phyloP scores from a whole-genome alignment of 1,140 invertebrate species.

The Sinella curviseta region DNA sequence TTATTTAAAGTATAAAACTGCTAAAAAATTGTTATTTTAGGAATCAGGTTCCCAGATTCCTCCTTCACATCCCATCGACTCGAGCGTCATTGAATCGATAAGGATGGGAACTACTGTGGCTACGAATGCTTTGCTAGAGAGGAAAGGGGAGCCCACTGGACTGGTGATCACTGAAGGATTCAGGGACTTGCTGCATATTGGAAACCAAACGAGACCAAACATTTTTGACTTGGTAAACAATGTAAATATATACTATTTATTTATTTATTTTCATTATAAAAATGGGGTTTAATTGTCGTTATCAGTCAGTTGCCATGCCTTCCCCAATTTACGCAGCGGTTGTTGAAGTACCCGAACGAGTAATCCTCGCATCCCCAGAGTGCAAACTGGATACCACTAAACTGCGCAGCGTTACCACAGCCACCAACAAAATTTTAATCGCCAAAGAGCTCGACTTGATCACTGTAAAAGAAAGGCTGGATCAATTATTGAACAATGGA shows the following conservation, averaged over 20 bases:
- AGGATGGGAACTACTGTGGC: constrained; percentile 99
- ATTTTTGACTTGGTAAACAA: constrained; percentile 97
- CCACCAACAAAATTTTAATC: constrained; percentile 72
- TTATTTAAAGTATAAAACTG: neutral
- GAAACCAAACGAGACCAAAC: constrained; percentile 96
- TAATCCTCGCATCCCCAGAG: constrained; percentile 68
- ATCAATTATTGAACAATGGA: constrained; percentile 66
- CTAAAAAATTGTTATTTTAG: too few relatives aligned
- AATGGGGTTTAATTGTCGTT: neutral
- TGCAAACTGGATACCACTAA: constrained; percentile 54
- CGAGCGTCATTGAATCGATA: constrained; percentile 68
- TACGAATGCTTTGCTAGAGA: constrained; percentile 94
- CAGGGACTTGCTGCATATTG: constrained; percentile 89
- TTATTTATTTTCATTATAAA: too few relatives aligned
- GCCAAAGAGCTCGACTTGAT: constrained; percentile 66
- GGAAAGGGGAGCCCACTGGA: constrained; percentile 93
- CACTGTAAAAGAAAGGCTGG: constrained; percentile 65
- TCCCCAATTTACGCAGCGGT: constrained; percentile 87
- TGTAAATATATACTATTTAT: too few relatives aligned
- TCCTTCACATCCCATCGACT: constrained; percentile 33
- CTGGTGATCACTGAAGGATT: constrained; percentile 93
- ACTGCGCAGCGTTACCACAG: constrained; percentile 57
- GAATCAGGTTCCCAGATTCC: constrained; percentile 9
- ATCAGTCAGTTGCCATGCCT: constrained; percentile 78
- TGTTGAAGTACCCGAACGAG: constrained; percentile 86